These are phyloP conservation scores for Physella acuta DNA, from an alignment of 1,140 invertebrate species.

Conservation along the genomic window DNA sequence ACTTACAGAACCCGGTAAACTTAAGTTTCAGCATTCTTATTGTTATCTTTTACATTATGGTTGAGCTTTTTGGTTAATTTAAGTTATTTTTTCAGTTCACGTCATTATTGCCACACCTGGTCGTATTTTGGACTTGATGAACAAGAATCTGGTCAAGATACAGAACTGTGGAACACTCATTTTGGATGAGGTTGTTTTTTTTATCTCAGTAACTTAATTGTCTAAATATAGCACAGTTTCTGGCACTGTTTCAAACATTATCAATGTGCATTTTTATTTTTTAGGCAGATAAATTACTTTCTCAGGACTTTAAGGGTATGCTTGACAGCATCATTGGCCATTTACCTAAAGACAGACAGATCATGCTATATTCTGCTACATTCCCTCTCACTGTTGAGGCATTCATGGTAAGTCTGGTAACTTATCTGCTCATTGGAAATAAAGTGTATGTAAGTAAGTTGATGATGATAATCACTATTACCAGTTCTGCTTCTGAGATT, in stretches of 20 bases:
- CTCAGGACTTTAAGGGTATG: constrained; percentile 99
- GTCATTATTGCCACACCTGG: constrained; percentile 99
- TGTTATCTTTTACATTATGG: neutral
- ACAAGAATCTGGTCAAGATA: constrained; percentile 94
- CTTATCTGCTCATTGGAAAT: too few species aligned
- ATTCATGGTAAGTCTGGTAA: constrained; percentile 83
- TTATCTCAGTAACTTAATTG: constrained; percentile 92
- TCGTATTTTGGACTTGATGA: constrained; percentile 98
- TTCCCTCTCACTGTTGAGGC: constrained; percentile 99
- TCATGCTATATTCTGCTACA: constrained; percentile 97
- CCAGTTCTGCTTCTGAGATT: neutral
- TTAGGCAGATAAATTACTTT: constrained; percentile 93
- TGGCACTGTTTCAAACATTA: too few species aligned
- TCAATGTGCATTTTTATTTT: constrained; percentile 24
- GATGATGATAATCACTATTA: neutral
- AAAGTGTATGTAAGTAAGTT: too few species aligned
- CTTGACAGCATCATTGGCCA: constrained; percentile 92
- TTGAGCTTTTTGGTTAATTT: neutral
- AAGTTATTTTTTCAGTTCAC: constrained; percentile 71
- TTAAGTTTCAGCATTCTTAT: neutral
- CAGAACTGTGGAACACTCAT: constrained; percentile 95
- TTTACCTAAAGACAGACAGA: constrained; percentile 93
- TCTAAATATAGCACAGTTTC: too few species aligned
- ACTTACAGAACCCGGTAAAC: constrained; percentile 87
- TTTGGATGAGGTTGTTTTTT: constrained; percentile 77